Percentiles rank a stretch among this genome's conserved stretches.
Evolutionary conservation across 2,113 vertebrate species (phyloP).

Genomic region (Psettodes erumei): DNA sequence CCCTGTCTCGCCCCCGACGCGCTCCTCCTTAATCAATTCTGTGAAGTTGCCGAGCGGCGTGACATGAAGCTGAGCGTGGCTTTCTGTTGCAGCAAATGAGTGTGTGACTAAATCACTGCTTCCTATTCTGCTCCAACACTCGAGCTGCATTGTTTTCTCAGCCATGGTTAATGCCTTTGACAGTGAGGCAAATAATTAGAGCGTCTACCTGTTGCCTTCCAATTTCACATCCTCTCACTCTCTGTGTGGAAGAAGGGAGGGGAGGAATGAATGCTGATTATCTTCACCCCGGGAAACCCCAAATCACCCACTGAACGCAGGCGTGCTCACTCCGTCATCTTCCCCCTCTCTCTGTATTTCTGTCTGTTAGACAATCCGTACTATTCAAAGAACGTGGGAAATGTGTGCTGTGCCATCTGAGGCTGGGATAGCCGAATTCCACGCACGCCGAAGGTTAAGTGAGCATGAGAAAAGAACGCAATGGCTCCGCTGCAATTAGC

Average conservation of each 20-base stretch:
- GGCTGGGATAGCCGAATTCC: not conserved
- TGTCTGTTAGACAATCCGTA: constrained; percentile 24
- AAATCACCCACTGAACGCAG: constrained; percentile 32
- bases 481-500: not conserved
- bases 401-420: constrained; percentile 18
- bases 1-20: constrained; percentile 12
- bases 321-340: constrained; percentile 12
- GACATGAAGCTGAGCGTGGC: constrained; percentile 7
- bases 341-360: constrained; percentile 26
- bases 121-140: constrained; percentile 44
- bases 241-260: constrained; percentile 38
- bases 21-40: constrained; percentile 49
- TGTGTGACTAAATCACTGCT: constrained; percentile 59
- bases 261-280: constrained; percentile 59
- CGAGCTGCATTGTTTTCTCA: constrained; percentile 58
- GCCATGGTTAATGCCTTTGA: constrained; percentile 67
- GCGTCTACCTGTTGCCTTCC: constrained; percentile 60
- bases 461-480: constrained; percentile 11
- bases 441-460: constrained; percentile 2
- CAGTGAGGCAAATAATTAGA: constrained; percentile 68
- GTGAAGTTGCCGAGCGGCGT: constrained; percentile 39
- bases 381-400: constrained; percentile 34
- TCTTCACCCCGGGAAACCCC: constrained; percentile 50
- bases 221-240: constrained; percentile 47
- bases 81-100: constrained; percentile 46